phyloP scores from a whole-genome alignment of 2,797 vertebrate species.

The Chelidonichthys spinosus region DNA sequence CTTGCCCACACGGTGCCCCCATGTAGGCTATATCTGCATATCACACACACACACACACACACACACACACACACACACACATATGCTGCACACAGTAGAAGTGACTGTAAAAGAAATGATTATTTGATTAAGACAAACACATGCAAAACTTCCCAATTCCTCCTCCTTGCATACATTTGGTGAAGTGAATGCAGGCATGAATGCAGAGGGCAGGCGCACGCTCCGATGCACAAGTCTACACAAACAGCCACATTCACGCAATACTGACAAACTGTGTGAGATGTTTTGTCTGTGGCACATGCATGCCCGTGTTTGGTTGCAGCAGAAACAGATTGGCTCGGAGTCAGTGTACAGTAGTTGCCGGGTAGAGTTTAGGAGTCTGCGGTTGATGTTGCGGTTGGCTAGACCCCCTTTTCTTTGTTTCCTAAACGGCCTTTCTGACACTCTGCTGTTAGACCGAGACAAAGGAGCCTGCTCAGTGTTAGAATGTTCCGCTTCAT shows the following conservation, averaged over 20 bases:
- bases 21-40: conserved; percentile 31
- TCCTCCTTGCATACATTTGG: conserved; percentile 19
- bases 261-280: conserved; percentile 18
- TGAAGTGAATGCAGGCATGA: conserved; percentile 26
- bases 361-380: conserved; percentile 84
- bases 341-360: conserved; percentile 82
- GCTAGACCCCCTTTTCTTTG: conserved; percentile 57
- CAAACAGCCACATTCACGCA: conserved; percentile 32
- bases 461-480: conserved; percentile 53
- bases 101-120: conserved; percentile 30
- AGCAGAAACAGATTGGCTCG: conserved; percentile 83
- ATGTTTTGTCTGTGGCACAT: conserved; percentile 37
- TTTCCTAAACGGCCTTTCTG: conserved; percentile 55
- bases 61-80: conserved; percentile 18
- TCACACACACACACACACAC: conserved; percentile 33
- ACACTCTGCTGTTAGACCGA: conserved; percentile 35
- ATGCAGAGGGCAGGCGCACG: background rate
- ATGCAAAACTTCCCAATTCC: conserved; percentile 51
- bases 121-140: conserved; percentile 37
- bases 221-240: conserved; percentile 1
- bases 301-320: conserved; percentile 59
- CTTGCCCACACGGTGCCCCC: conserved; percentile 55
- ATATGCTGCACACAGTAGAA: conserved; percentile 27
- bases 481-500: background rate
- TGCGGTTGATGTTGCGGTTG: conserved; percentile 63